A percentile compares a stretch with the other conserved stretches of the same genome.
Conservation (phyloP, 2,797 vertebrate species). For the Hemitrygon akajei region DNA sequence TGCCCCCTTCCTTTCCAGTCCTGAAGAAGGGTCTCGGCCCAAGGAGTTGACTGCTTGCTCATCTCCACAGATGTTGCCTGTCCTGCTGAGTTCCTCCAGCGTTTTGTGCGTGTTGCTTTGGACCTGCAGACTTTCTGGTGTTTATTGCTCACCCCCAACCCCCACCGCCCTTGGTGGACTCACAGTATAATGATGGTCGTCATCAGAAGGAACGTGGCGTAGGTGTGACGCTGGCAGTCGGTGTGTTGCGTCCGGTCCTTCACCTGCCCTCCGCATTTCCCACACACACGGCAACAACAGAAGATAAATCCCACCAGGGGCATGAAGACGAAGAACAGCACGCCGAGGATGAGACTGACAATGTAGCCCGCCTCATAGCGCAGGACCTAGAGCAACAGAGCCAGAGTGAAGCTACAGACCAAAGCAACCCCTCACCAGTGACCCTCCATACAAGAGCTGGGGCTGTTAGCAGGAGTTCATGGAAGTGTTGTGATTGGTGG, state of each 20-base stretch:
- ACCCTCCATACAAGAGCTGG: not conserved
- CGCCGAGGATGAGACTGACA: slow-evolving; percentile 53
- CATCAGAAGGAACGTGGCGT: slow-evolving; percentile 55
- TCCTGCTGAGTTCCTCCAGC: too few relatives aligned
- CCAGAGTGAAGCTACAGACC: not conserved
- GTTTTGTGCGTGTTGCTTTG: too few relatives aligned
- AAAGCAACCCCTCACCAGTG: not conserved
- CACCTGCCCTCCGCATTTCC: slow-evolving; percentile 48
- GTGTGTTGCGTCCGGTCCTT: slow-evolving; percentile 51
- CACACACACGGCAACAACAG: slow-evolving; percentile 52
- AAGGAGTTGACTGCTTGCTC: too few relatives aligned
- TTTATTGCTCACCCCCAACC: not conserved
- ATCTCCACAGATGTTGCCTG: too few relatives aligned
- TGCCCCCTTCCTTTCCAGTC: slow-evolving; percentile 13
- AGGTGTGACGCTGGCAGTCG: slow-evolving; percentile 50
- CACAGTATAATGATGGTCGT: slow-evolving; percentile 64
- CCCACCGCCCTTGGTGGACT: slow-evolving; percentile 40
- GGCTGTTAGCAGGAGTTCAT: too few relatives aligned
- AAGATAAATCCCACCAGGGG: slow-evolving; percentile 56
- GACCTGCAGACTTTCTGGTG: not conserved
- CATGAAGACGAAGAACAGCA: slow-evolving; percentile 58
- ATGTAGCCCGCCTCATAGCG: slow-evolving; percentile 64
- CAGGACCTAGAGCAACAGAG: slow-evolving; percentile 52
- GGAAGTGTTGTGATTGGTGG: too few relatives aligned
- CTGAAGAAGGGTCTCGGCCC: too few relatives aligned